A percentile compares a stretch with the other conserved stretches of the same genome.
phyloP scores from a whole-genome alignment of 2,888 invertebrate species.

The Dusona sp. region DNA sequence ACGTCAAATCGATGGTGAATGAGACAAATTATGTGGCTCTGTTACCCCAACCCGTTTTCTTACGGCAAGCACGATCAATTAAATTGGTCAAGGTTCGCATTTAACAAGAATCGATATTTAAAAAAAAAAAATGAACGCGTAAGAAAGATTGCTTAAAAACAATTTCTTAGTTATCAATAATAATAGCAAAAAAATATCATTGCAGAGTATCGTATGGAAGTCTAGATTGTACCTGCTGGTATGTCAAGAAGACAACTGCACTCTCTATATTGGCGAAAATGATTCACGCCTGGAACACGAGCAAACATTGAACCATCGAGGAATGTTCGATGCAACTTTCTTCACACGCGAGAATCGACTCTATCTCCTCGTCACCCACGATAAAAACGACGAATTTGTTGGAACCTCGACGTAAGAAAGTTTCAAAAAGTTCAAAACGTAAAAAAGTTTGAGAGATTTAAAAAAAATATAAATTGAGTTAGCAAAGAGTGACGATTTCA shows the following conservation, averaged over 20 bases:
- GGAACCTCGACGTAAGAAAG: constrained; percentile 72
- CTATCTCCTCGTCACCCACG: constrained; percentile 75
- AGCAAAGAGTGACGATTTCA: too few relatives aligned
- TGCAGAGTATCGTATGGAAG: constrained; percentile 74
- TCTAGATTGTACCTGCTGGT: constrained; percentile 72
- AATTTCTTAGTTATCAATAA: neutral
- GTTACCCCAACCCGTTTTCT: constrained; percentile 45
- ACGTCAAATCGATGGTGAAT: constrained; percentile 59
- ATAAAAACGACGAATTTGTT: constrained; percentile 69
- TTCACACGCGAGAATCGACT: constrained; percentile 74
- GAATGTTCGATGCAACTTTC: constrained; percentile 74
- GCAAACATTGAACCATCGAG: constrained; percentile 70
- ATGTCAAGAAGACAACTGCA: constrained; percentile 74
- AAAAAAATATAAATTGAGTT: too few relatives aligned
- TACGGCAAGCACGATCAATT: constrained; percentile 41
- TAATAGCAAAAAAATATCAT: neutral
- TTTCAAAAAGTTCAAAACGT: too few relatives aligned
- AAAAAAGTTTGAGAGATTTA: neutral
- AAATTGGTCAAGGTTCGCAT: constrained; percentile 70
- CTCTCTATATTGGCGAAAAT: constrained; percentile 70
- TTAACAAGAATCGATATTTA: constrained; percentile 37
- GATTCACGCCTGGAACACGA: constrained; percentile 66
- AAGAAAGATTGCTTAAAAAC: neutral
- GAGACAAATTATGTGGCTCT: constrained; percentile 41
- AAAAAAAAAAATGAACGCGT: neutral